Conservation (phyloP, 2,113 vertebrate genomes). For the Fregata magnificens region DNA sequence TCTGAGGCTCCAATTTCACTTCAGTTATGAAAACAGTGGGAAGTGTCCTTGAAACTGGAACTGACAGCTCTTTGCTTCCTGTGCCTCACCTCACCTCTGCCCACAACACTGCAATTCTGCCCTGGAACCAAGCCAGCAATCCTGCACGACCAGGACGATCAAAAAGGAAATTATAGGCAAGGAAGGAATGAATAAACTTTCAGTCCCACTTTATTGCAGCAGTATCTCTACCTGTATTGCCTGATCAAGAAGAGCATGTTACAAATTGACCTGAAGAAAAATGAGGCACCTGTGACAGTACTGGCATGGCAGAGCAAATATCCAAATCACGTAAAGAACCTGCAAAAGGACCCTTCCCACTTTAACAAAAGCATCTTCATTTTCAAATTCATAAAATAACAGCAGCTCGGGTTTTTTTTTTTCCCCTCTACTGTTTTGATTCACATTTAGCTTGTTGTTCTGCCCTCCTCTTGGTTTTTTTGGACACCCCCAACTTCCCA, state of each 20-base stretch:
- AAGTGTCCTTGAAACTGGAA: background rate
- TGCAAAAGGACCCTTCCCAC: background rate
- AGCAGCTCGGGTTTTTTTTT: background rate
- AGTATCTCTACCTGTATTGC: background rate
- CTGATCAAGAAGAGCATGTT: background rate
- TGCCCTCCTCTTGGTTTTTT: background rate
- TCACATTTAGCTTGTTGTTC: background rate
- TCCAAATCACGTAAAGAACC: background rate
- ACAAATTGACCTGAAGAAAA: background rate
- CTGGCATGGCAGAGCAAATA: background rate
- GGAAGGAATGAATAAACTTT: background rate
- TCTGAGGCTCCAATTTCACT: background rate
- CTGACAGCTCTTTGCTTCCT: background rate
- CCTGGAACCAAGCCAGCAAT: background rate
- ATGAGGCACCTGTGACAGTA: background rate
- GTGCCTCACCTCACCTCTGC: background rate
- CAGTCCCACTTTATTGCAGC: background rate
- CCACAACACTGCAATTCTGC: background rate
- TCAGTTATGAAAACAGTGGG: background rate
- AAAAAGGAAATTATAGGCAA: background rate
- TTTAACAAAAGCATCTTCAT: background rate
- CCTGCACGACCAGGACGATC: background rate
- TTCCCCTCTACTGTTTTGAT: background rate
- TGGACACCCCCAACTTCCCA: background rate
- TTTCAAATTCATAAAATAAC: background rate